phyloP scores from a whole-genome alignment of 2,888 invertebrate genomes.

The Endotricha flammealis region DNA sequence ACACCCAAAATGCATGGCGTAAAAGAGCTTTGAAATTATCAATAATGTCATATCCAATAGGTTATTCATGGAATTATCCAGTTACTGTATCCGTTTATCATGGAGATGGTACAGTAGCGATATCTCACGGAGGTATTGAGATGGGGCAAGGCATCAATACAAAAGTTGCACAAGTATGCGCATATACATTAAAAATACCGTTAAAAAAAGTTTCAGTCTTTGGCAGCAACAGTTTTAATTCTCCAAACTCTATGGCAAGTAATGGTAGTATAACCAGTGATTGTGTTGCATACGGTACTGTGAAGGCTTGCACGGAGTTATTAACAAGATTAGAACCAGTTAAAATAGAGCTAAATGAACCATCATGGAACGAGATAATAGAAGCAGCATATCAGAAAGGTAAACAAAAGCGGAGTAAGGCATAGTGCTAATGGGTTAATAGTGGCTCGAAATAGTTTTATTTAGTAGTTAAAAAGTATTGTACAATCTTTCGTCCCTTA shows the following conservation, averaged over 20 bases:
- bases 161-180: constrained; percentile 84
- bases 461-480: too few relatives aligned
- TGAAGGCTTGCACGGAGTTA: constrained; percentile 73
- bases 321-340: constrained; percentile 60
- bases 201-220: constrained; percentile 79
- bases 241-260: constrained; percentile 82
- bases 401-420: too few relatives aligned
- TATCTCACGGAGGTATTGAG: constrained; percentile 84
- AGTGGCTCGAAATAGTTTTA: too few relatives aligned
- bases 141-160: constrained; percentile 87
- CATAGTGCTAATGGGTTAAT: too few relatives aligned
- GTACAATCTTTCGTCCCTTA: too few relatives aligned
- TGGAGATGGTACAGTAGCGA: constrained; percentile 81
- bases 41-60: constrained; percentile 81
- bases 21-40: constrained; percentile 82
- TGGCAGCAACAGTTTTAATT: constrained; percentile 80
- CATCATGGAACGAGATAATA: constrained; percentile 74
- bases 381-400: constrained; percentile 65
- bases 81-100: constrained; percentile 82
- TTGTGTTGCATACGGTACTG: constrained; percentile 77
- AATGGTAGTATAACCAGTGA: constrained; percentile 87
- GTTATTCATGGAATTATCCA: constrained; percentile 70
- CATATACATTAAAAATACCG: constrained; percentile 81
- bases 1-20: constrained; percentile 84
- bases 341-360: constrained; percentile 50